Base-by-base conservation (phyloP, 2,888 invertebrate species). In the Argynnis bischoffii region DNA sequence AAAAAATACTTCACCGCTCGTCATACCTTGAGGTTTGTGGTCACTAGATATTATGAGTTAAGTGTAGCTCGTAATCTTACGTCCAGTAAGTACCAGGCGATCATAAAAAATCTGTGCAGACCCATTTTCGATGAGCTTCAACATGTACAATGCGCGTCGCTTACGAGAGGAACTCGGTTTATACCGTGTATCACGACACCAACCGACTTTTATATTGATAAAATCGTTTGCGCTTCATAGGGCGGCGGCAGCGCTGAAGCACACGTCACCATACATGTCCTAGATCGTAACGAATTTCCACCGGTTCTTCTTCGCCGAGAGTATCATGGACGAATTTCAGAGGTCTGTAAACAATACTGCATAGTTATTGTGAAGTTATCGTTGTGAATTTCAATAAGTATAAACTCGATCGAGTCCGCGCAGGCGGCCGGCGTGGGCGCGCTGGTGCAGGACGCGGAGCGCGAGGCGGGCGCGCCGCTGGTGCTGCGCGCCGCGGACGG, bases 241-340 rank as follows among this genome's bases (percentile, higher is more conserved):
- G 92, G 90, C 46, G 90, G 95, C 72, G 95, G 96, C 8, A 93
- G 94, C 56, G 95, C 97, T 0, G 83, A 82, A 16, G 96, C 96
- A 72, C 94, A 93, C 77, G 95, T 98, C 41, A 92, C 96, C 16
- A 95, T 99, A 70, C 98, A 98, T 90, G 95, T 98, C 70, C 89
- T 98, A 71, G 98, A 99, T 89, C 94, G 95, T 77, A 99, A 99
- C 89, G 98, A 98, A 87, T 97, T 96, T 88, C 93, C 95, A 31
- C 98, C 98, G 0, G 87, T 89, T 76, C 96, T 98, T 83, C 81
- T 94, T 31, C 94, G 95, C 78, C 94, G 93, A 55, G 82, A 88
- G 72, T 97, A 96, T 86, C 89, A 91, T 72, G 97, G 97, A n/a
- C 93, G 93, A 77, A 95, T 97, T 70, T 95, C 95, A 60, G 98